These are phyloP conservation scores for Amphipyra tragopoginis DNA, from an alignment of 2,888 invertebrate genomes.

Conservation along the genomic window DNA sequence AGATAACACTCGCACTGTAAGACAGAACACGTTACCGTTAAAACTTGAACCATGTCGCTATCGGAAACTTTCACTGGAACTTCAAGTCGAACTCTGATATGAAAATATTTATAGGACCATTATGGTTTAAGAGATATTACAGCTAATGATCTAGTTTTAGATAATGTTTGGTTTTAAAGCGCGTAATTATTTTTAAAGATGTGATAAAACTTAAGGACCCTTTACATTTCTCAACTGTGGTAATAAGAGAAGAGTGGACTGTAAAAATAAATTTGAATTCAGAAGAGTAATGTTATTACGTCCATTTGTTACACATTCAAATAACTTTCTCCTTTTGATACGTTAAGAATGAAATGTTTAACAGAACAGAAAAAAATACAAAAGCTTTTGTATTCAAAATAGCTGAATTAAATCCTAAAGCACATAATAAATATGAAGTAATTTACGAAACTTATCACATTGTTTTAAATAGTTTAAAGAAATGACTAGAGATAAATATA, in stretches of 20 bases:
- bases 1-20: conserved; percentile 66
- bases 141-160: conserved; percentile 55
- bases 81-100: conserved; percentile 52
- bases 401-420: conserved; percentile 15
- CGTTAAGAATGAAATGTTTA: conserved; percentile 20
- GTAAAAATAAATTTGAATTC: conserved; percentile 29
- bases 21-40: conserved; percentile 59
- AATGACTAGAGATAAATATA: conserved; percentile 32
- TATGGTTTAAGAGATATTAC: conserved; percentile 52
- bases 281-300: conserved; percentile 24
- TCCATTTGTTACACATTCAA: conserved; percentile 23
- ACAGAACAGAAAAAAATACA: neutral
- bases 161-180: conserved; percentile 53
- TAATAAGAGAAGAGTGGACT: conserved; percentile 23
- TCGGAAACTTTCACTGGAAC: conserved; percentile 60
- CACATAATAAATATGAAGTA: conserved; percentile 35
- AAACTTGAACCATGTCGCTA: conserved; percentile 55
- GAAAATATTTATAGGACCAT: conserved; percentile 63
- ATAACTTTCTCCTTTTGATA: conserved; percentile 5
- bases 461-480: conserved; percentile 9
- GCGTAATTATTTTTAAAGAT: conserved; percentile 57
- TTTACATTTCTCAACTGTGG: conserved; percentile 30
- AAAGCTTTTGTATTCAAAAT: conserved; percentile 20
- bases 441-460: conserved; percentile 35
- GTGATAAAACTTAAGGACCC: conserved; percentile 50